Evolutionary conservation across 1,140 invertebrate species (phyloP).

Genomic region (Stratiolaelaps scimitus): DNA sequence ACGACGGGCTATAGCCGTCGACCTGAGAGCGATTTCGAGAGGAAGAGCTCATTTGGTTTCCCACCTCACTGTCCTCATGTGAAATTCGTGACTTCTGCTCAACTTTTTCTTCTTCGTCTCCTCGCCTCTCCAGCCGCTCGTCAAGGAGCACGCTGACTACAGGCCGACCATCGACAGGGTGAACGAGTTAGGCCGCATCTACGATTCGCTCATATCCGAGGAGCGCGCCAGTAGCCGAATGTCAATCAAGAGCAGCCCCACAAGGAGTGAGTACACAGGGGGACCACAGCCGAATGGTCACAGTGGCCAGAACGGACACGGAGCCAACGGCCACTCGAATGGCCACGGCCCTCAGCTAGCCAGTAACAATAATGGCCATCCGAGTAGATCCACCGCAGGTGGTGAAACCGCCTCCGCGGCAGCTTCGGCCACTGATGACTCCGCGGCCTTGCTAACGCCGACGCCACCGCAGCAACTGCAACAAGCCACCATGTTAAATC

Average conservation of each 20-base stretch:
- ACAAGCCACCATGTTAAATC: too few species aligned
- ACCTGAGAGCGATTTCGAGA: too few species aligned
- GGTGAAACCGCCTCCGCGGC: too few species aligned
- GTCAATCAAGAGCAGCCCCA: slow-evolving; percentile 54
- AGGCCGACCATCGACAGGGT: slow-evolving; percentile 72
- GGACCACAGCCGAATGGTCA: not conserved
- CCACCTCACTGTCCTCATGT: slow-evolving; percentile 1
- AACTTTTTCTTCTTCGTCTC: slow-evolving; percentile 19
- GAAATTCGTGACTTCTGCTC: not conserved
- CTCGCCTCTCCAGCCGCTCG: slow-evolving; percentile 51
- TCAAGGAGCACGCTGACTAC: slow-evolving; percentile 78
- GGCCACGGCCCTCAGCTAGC: not conserved
- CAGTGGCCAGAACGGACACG: slow-evolving; percentile 1
- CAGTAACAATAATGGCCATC: not conserved
- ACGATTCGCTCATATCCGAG: slow-evolving; percentile 61
- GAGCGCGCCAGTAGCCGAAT: slow-evolving; percentile 54
- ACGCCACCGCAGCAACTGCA: not conserved
- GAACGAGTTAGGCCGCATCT: slow-evolving; percentile 71
- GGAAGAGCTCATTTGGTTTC: too few species aligned
- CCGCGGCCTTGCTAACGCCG: slow-evolving; percentile 9
- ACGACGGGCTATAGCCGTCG: too few species aligned
- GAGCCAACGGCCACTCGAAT: not conserved
- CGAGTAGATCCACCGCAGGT: too few species aligned
- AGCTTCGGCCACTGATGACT: not conserved
- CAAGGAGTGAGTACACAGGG: slow-evolving; percentile 45